Evolutionary conservation across 2,797 vertebrate genomes (phyloP), one percentile per base, ranked within the genome.

Genomic region (Neolamprologus multifasciatus): DNA sequence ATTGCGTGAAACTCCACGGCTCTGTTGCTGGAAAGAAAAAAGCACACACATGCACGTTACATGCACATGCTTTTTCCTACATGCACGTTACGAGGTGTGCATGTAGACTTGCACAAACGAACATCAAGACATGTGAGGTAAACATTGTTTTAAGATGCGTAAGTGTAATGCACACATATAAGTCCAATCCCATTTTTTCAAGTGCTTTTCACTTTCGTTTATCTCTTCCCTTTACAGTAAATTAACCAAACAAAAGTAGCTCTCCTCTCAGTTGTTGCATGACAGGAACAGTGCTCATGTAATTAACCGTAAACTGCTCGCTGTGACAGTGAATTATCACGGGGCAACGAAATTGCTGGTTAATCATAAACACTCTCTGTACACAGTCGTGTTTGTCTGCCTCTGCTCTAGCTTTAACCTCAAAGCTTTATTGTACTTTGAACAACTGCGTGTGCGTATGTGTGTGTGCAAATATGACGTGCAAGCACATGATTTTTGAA

Each of bases 291-390:
- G 74, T 26, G 2, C 57, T 77, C 85, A 77, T 45, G 2, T 59
- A 16, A 71, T 82, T 38, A 43, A 79, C 78, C 52, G 36, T 77
- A 40, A 38, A 80, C 50, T 62, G 40, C 16, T 83, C 17, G 54
- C 36, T 81, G 62, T 59, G 36, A 29, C 69, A n/a, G 13, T 76
- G 62, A 76, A 90, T 92, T 77, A 86, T 82, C 51, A 51, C 14
- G 13, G 74, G 78, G 45, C 50, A 85, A 78, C n/a, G 26, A 31
- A 89, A 87, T 84, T 59, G 67, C 83, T 87, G 59, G 95, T 97
- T 95, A 96, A 96, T 96, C 90, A 96, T 96, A 81, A 94, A 95
- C 89, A n/a, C 54, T 51, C 43, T 93, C 64, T 84, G 86, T 86
- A 92, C 87, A 91, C 91, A 83, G 77, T 48, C 50, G 78, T 81